Percentiles rank a stretch among this genome's conserved stretches.
phyloP scores from a whole-genome alignment of 2,797 vertebrate species.

The Ficedula albicollis region DNA sequence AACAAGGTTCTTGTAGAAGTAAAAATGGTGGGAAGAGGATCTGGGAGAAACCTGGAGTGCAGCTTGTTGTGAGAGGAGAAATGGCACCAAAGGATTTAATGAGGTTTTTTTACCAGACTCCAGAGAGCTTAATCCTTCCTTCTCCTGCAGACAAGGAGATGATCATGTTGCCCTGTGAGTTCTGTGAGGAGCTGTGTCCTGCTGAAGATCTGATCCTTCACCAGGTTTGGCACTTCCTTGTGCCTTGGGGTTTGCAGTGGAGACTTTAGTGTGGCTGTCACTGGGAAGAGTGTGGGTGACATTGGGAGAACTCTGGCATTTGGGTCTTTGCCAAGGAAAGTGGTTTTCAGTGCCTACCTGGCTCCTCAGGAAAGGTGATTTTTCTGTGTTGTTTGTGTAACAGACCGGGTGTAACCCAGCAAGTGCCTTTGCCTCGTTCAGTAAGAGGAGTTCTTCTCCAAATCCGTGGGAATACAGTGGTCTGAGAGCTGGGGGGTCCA shows the following conservation, averaged over 20 bases:
- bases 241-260: not conserved
- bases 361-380: not conserved
- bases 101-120: not conserved
- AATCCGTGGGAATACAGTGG: not conserved
- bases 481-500: not conserved
- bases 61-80: not conserved
- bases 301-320: not conserved
- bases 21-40: not conserved
- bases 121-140: not conserved
- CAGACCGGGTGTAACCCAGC: conserved; percentile 93
- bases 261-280: not conserved
- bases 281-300: not conserved
- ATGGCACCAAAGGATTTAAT: not conserved
- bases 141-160: conserved; percentile 69
- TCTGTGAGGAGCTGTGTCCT: conserved; percentile 95
- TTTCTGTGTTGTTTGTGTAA: not conserved
- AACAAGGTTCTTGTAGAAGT: not conserved
- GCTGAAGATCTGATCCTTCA: conserved; percentile 95
- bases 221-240: conserved; percentile 80
- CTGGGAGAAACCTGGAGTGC: not conserved
- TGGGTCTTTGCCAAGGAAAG: not conserved
- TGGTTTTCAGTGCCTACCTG: not conserved
- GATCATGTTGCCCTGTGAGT: conserved; percentile 94
- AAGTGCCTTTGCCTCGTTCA: conserved; percentile 87
- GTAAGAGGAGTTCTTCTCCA: conserved; percentile 80